phyloP scores from a whole-genome alignment of 2,888 invertebrate genomes.

The Eupithecia tripunctaria region DNA sequence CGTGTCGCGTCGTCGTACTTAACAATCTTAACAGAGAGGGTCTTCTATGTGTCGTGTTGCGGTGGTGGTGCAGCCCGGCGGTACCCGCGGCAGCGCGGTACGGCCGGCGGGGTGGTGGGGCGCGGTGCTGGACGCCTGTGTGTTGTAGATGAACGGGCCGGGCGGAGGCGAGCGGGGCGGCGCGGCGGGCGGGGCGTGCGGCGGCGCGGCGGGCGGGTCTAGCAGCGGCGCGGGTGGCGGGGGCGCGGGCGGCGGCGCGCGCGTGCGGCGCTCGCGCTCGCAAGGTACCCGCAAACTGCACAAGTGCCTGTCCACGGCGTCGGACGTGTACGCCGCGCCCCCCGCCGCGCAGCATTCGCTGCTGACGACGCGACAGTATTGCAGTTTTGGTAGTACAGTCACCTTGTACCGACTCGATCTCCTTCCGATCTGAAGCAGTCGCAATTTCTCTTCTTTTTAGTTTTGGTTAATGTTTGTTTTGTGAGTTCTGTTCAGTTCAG shows the following conservation, averaged over 20 bases:
- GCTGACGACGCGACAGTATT: conserved; percentile 95
- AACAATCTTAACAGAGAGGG: conserved; percentile 46
- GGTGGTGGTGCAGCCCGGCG: conserved; percentile 48
- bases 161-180: conserved; percentile 47
- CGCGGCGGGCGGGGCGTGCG: conserved; percentile 44
- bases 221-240: conserved; percentile 66
- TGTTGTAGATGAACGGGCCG: conserved; percentile 66
- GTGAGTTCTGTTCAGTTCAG: conserved; percentile 29
- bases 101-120: conserved; percentile 32
- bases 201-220: conserved; percentile 50
- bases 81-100: conserved; percentile 49
- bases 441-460: conserved; percentile 74
- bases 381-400: conserved; percentile 97
- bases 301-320: conserved; percentile 95
- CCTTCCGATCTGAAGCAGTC: conserved; percentile 78
- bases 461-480: conserved; percentile 50
- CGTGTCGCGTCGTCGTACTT: conserved; percentile 48
- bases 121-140: conserved; percentile 50
- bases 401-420: conserved; percentile 81
- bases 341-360: conserved; percentile 87
- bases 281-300: conserved; percentile 98
- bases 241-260: conserved; percentile 61
- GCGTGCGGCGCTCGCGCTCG: conserved; percentile 93
- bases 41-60: conserved; percentile 45
- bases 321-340: conserved; percentile 89